These are phyloP conservation scores for Mionectes macconnelli DNA, from an alignment of 2,113 vertebrate species.

Conservation along the genomic window DNA sequence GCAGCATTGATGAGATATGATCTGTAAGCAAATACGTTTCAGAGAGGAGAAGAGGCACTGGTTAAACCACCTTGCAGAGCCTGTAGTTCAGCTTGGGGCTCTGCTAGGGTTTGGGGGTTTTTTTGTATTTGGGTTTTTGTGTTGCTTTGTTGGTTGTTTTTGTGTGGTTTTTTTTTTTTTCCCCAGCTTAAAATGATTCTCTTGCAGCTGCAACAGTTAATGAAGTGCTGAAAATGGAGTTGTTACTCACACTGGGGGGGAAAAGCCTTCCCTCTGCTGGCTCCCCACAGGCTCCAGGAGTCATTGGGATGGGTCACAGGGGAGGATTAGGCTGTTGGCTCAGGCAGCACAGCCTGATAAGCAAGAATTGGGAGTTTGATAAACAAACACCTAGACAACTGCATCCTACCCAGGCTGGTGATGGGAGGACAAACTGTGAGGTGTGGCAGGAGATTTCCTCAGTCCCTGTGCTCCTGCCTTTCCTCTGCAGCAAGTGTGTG, in stretches of 20 bases:
- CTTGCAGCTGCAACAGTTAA: conserved; percentile 36
- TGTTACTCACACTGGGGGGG: not conserved
- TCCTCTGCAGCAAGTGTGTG: not conserved
- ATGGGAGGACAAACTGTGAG: not conserved
- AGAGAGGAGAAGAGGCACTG: not conserved
- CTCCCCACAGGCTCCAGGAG: not conserved
- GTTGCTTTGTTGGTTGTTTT: not conserved
- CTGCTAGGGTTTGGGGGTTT: not conserved
- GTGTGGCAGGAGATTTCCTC: not conserved
- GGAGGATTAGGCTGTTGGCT: conserved; percentile 1
- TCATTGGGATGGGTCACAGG: not conserved
- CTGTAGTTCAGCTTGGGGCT: not conserved
- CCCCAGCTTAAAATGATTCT: not conserved
- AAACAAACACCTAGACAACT: conserved; percentile 51
- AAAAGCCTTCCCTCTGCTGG: not conserved
- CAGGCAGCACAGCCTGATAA: not conserved
- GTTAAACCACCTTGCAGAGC: not conserved
- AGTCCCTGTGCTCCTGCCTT: not conserved
- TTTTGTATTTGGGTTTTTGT: not conserved
- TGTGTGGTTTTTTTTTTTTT: not conserved
- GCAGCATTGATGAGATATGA: rapidly evolving
- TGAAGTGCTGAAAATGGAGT: not conserved
- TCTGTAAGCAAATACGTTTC: not conserved
- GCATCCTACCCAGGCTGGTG: conserved; percentile 21
- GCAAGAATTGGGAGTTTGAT: not conserved